A percentile compares a stretch with the other conserved stretches of the same genome.
Conservation (phyloP, 2,888 invertebrate genomes). For the Leistus spinibarbis region DNA sequence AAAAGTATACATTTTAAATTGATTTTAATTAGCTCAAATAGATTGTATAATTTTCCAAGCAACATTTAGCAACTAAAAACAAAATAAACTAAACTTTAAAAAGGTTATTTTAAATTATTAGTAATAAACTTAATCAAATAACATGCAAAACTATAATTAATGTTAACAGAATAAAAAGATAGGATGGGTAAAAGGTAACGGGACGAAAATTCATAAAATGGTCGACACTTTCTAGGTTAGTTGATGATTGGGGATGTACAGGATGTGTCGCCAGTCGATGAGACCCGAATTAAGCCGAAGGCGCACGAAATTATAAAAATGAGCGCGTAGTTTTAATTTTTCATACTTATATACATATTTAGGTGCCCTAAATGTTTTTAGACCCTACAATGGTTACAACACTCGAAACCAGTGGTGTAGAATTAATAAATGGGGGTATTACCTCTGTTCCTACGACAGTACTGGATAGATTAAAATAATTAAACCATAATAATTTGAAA, state of each 20-base stretch:
- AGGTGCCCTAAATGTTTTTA: background rate
- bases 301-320: background rate
- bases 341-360: background rate
- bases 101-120: slow-evolving; percentile 32
- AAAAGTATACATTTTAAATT: background rate
- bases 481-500: too few species aligned
- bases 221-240: slow-evolving; percentile 12
- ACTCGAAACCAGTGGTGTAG: background rate
- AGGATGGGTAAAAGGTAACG: slow-evolving; percentile 12
- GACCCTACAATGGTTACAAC: background rate
- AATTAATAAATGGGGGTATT: background rate
- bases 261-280: slow-evolving; percentile 21
- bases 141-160: slow-evolving; percentile 39
- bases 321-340: background rate
- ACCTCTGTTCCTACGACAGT: too few species aligned
- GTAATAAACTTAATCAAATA: slow-evolving; percentile 29
- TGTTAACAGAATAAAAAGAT: slow-evolving; percentile 31
- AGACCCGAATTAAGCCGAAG: background rate
- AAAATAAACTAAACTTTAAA: slow-evolving; percentile 34
- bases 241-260: background rate
- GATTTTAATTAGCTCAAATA: background rate
- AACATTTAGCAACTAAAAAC: slow-evolving; percentile 44
- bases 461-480: too few species aligned
- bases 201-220: slow-evolving; percentile 11
- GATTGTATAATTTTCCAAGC: background rate